Evolutionary conservation across 2,113 vertebrate species (phyloP), one percentile per base, ranked within the genome.

Genomic region (Pipa parva): DNA sequence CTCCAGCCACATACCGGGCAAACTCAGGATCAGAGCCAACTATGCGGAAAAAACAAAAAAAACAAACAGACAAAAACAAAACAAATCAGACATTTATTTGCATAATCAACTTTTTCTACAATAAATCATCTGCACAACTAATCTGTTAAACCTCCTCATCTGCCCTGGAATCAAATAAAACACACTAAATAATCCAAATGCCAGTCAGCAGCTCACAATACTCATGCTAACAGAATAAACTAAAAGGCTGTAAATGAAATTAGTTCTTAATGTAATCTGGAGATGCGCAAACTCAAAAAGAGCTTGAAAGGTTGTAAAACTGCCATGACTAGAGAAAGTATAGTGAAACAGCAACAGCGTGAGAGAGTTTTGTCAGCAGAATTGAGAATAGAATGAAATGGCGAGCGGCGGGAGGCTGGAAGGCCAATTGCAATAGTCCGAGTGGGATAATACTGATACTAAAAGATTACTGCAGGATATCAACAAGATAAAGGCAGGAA

Each of bases 11-110:
- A 0, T 99, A 99, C 69, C 96, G 95, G 8, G 93, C 97, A 82
- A 98, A 99, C 80, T 99, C 97, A 0, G 97, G 97, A 71, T 99
- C 97, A 0, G 97, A 98, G 79, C 97, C 97, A 72, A 99, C 97
- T 99, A 83, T 25, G 66, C 1, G 64, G 39, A 71, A 69, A 78
- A 62, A 68, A 11, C 29, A 29, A 18, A 54, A 72, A 60, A 48
- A 8, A 49, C 63, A 58, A 73, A 58, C 61, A 79, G 68, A 76
- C n/a, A n/a, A n/a, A n/a, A n/a, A n/a, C n/a, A n/a, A n/a, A n/a
- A n/a, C n/a, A n/a, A 84, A 74, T 59, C 68, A 29, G 36, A 33
- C 39, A 11, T 36, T 79, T 79, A 80, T 75, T 65, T 84, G 81
- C 51, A 77, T 78, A 79, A 82, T 72, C 63, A 54, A 80, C 81